Percentiles rank a stretch among this genome's conserved stretches.
These are phyloP conservation scores for Nasonovia ribisnigri DNA, from an alignment of 2,888 invertebrate species.

Conservation along the genomic window DNA sequence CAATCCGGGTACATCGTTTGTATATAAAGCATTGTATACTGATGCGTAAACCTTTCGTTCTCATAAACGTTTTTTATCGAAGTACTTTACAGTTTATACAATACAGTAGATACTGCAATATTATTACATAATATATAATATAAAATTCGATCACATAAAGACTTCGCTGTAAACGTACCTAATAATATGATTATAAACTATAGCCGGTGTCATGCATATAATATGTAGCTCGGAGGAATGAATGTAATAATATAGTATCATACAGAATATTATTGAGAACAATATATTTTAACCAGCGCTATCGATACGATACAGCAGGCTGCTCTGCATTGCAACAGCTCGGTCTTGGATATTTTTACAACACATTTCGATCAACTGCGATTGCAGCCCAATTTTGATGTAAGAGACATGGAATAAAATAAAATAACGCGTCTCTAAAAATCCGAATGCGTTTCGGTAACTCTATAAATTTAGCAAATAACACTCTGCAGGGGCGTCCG, in stretches of 20 bases:
- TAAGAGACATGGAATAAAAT: not conserved
- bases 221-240: not conserved
- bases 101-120: not conserved
- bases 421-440: not conserved
- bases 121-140: not conserved
- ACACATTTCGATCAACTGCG: not conserved
- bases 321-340: not conserved
- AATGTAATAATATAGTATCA: not conserved
- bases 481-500: not conserved
- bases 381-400: not conserved
- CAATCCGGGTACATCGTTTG: not conserved
- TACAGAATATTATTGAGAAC: not conserved
- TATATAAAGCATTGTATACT: not conserved
- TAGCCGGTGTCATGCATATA: not conserved
- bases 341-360: not conserved
- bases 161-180: not conserved
- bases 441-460: not conserved
- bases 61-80: not conserved
- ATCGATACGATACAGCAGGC: not conserved
- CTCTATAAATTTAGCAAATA: not conserved
- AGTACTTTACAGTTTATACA: not conserved
- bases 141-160: not conserved
- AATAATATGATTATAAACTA: too few relatives aligned
- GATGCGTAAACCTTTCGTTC: not conserved
- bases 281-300: not conserved